A percentile compares a stretch with the other conserved stretches of the same genome.
Conservation (phyloP, 2,797 vertebrate genomes). For the Phrynocephalus vlangalii region DNA sequence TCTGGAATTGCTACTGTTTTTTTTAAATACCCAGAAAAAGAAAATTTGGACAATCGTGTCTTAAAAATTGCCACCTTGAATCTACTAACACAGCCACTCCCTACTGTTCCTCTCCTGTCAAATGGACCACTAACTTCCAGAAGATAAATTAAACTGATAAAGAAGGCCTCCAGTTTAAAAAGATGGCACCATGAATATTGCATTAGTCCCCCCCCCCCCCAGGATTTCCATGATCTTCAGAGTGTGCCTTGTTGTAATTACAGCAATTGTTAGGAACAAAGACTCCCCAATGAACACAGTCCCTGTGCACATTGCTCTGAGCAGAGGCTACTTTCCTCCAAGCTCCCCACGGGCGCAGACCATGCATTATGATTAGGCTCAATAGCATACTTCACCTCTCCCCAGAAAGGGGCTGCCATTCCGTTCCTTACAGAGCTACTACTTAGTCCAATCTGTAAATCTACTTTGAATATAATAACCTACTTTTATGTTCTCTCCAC, state of each 20-base stretch:
- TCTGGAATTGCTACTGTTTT: neutral
- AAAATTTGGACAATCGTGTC: neutral
- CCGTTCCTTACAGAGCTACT: neutral
- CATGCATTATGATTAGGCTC: neutral
- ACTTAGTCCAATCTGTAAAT: slow-evolving; percentile 7
- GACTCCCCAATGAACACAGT: slow-evolving; percentile 20
- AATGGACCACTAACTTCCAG: slow-evolving; percentile 41
- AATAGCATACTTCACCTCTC: neutral
- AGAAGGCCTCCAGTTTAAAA: slow-evolving; percentile 45
- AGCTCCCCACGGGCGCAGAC: slow-evolving; percentile 31
- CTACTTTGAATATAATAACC: slow-evolving; percentile 4
- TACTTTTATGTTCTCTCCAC: slow-evolving; percentile 20
- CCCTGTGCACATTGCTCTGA: neutral
- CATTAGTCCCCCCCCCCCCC: slow-evolving; percentile 62
- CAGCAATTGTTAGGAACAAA: slow-evolving; percentile 35
- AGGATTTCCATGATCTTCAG: slow-evolving; percentile 63
- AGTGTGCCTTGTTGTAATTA: slow-evolving; percentile 63
- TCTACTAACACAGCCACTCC: neutral
- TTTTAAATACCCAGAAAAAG: too few relatives aligned
- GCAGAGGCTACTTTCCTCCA: neutral
- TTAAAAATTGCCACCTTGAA: neutral
- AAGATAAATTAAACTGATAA: slow-evolving; percentile 48
- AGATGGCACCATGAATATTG: slow-evolving; percentile 61
- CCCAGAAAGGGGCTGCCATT: neutral
- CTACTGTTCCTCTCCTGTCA: neutral